Base-by-base conservation (phyloP, 2,797 vertebrate species). In the Bradypus variegatus region DNA sequence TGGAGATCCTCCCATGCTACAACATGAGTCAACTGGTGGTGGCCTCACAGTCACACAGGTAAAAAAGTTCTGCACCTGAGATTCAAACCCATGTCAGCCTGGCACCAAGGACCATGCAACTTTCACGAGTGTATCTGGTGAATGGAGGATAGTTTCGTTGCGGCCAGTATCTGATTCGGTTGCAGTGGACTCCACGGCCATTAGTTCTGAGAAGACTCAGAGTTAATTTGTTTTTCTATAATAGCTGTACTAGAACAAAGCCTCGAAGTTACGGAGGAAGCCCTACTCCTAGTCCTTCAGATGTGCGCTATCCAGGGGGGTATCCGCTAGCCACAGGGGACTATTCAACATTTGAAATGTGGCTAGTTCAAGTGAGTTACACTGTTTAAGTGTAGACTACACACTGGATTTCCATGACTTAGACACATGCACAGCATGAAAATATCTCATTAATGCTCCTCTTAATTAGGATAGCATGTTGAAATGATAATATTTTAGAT, bases 281-380 rank as follows among this genome's bases (percentile, higher is more conserved):
- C 14, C 27, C 25, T 7, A 0, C 53, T 65, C n/a, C 75, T 86
- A 8, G 2, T 55, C 4, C 0, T 18, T 70, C 25, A 25, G 33
- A 3, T 18, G 5, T 9, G 21, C 9, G 0, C 21, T 45, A 2
- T 82, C 19, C 29, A 16, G 7, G 1, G 12, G 4, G 4, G 19
- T 29, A 55, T 15, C 48, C 33, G 6, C 5, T 10, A 14, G 38
- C 65, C 6, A 11, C 8, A 6, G 50, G 12, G 48, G 69, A 16
- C 33, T 36, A 0, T 14, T 18, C 50, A 78, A 25, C 8, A 4
- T 18, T 25, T 70, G 78, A 50, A 41, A 36, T 16, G 15, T 64
- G 29, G 4, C 50, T 33, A 27, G 23, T 76, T 3, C 41, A 15
- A 45, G 1, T 21, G 87, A 86, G 67, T 6, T 31, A n/a, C 4